Evolutionary conservation across 2,888 invertebrate genomes (phyloP), one percentile per base, ranked within the genome.

Genomic region (Polydrusus tereticollis): DNA sequence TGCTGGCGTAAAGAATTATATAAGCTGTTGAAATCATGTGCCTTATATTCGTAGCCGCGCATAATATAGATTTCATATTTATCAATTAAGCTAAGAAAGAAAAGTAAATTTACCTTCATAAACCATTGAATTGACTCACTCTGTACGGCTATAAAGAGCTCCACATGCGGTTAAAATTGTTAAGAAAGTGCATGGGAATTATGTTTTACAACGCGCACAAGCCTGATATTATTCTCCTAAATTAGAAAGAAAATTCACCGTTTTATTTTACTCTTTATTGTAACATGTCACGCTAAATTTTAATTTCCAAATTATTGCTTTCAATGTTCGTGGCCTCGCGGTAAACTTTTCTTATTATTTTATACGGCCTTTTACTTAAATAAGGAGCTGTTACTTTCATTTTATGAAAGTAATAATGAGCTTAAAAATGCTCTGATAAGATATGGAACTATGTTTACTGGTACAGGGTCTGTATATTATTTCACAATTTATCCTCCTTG

Each of bases 241-340:
- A 65, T 65, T 70, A 70, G 70, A 70, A 70, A 59, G 65, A 70
- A 70, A 70, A 70, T 70, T 58, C 70, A 38, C 18, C 58, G 59
- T 70, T 65, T 70, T 70, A 70, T 65, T 70, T 70, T 50, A 21
- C 55, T 59, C 59, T 59, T 70, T 70, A 70, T 70, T 65, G 65
- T 65, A 41, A 33, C 41, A 14, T 43, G 64, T 70, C 70, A 70
- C 70, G 70, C 70, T 41, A 70, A 70, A 65, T 70, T 70, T 70
- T 70, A 70, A 70, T 65, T 70, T 59, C 43, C 47, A 59, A 52
- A 65, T 65, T 65, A 70, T 70, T 70, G 65, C 65, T 59, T 70
- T 38, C 23, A 59, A 57, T 26, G 59, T 36, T 58, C 50, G 52
- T 29, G 47, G 47, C 50, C 58, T 63, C 43, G 18, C 50, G 36